Evolutionary conservation across 2,888 invertebrate species (phyloP).

Genomic region (Nomada goodeniana): DNA sequence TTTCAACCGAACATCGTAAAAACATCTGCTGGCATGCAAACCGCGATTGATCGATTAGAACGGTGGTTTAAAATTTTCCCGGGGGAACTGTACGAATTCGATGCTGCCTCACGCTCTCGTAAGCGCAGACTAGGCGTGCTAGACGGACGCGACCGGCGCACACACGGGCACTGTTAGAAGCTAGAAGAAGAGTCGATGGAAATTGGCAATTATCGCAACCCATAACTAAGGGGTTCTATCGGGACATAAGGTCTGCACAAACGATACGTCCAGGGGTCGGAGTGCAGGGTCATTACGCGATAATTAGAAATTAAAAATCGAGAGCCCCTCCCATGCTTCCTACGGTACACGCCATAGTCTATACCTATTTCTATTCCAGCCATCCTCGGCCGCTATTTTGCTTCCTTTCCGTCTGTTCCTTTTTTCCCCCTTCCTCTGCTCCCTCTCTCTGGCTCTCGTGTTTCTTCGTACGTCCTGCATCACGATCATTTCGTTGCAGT

Average conservation of each 20-base stretch:
- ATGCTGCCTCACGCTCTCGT: conserved; percentile 6
- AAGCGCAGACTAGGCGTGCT: conserved; percentile 17
- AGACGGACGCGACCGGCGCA: conserved; percentile 34
- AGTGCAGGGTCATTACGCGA: conserved; percentile 74
- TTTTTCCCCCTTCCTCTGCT: background rate
- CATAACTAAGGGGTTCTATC: conserved; percentile 75
- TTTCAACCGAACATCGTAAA: background rate
- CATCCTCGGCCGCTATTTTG: conserved; percentile 21
- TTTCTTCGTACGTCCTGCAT: conserved; percentile 43
- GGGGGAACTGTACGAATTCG: conserved; percentile 4
- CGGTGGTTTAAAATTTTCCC: background rate
- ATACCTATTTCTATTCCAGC: conserved; percentile 48
- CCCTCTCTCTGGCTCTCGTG: background rate
- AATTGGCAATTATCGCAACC: conserved; percentile 82
- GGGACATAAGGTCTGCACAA: conserved; percentile 76
- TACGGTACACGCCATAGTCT: conserved; percentile 5
- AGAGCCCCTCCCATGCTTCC: conserved; percentile 46
- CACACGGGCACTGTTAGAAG: conserved; percentile 58
- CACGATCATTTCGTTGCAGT: conserved; percentile 69
- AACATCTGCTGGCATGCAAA: background rate
- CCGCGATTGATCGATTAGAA: conserved; percentile 2
- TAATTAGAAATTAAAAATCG: conserved; percentile 80
- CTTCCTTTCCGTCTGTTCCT: conserved; percentile 1
- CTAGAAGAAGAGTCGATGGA: conserved; percentile 73
- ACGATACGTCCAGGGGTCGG: conserved; percentile 63